phyloP scores from a whole-genome alignment of 2,113 vertebrate species.

The Marmota monax region DNA sequence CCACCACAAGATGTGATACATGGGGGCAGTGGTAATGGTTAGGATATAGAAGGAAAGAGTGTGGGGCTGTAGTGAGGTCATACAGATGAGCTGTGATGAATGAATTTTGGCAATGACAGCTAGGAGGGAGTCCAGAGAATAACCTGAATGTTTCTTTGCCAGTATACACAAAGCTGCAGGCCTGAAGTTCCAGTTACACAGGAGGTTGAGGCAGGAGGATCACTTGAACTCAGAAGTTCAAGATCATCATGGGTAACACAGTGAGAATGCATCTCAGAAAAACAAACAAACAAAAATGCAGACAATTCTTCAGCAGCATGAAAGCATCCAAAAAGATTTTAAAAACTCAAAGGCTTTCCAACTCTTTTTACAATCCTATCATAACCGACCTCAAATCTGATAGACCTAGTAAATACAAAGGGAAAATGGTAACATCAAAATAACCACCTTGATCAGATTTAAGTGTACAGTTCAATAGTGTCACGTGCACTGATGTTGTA shows the following conservation, averaged over 20 bases:
- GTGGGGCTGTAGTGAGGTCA: no score
- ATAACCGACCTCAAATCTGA: background rate
- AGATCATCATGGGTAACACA: background rate
- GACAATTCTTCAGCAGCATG: background rate
- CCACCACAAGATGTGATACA: background rate
- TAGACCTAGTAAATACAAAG: background rate
- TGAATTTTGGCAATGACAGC: background rate
- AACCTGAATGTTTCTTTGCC: background rate
- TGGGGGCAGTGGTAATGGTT: background rate
- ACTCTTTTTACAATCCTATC: background rate
- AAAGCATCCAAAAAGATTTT: background rate
- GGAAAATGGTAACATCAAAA: background rate
- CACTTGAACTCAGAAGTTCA: background rate
- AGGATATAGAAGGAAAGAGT: background rate
- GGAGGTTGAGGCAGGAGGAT: background rate
- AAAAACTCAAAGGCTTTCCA: background rate
- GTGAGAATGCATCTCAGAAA: background rate
- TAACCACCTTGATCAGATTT: background rate
- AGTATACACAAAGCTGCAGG: background rate
- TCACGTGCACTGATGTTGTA: background rate
- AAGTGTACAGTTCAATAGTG: background rate
- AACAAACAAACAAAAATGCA: background rate
- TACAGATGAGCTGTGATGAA: background rate
- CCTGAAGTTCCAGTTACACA: background rate
- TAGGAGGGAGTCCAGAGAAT: background rate